Evolutionary conservation across 2,888 invertebrate species (phyloP).

Genomic region (Girardia tigrina): DNA sequence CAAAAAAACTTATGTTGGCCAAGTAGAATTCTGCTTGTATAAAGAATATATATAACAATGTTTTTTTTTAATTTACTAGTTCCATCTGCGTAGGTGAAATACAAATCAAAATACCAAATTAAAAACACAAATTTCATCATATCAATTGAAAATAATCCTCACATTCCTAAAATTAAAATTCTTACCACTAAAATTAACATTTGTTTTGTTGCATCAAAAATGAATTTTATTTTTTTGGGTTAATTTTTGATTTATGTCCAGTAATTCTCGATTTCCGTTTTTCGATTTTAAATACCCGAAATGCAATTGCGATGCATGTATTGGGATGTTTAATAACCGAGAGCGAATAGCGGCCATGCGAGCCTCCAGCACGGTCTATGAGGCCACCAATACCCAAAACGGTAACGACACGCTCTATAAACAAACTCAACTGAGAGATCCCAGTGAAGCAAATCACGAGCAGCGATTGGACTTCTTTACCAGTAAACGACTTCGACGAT

Average conservation of each 20-base stretch:
- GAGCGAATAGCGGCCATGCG: not conserved
- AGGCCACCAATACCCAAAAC: not conserved
- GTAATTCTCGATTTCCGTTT: conserved; percentile 3
- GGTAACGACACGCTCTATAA: not conserved
- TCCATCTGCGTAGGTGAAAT: too few relatives aligned
- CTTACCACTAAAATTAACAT: too few relatives aligned
- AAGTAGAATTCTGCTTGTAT: too few relatives aligned
- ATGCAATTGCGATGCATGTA: conserved; percentile 23
- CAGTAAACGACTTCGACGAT: not conserved
- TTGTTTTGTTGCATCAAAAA: too few relatives aligned
- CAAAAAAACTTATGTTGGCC: too few relatives aligned
- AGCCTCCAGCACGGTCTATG: not conserved
- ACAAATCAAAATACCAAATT: too few relatives aligned
- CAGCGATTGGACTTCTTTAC: not conserved
- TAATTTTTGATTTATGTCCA: not conserved
- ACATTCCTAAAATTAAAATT: too few relatives aligned
- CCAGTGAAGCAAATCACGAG: not conserved
- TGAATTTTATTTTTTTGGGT: too few relatives aligned
- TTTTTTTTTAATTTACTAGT: too few relatives aligned
- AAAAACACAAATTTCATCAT: too few relatives aligned
- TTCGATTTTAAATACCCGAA: not conserved
- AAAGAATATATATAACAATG: too few relatives aligned
- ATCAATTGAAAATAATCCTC: too few relatives aligned
- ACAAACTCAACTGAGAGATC: not conserved
- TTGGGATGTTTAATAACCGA: not conserved